phyloP scores from a whole-genome alignment of 1,140 invertebrate species.

The Formica exsecta region DNA sequence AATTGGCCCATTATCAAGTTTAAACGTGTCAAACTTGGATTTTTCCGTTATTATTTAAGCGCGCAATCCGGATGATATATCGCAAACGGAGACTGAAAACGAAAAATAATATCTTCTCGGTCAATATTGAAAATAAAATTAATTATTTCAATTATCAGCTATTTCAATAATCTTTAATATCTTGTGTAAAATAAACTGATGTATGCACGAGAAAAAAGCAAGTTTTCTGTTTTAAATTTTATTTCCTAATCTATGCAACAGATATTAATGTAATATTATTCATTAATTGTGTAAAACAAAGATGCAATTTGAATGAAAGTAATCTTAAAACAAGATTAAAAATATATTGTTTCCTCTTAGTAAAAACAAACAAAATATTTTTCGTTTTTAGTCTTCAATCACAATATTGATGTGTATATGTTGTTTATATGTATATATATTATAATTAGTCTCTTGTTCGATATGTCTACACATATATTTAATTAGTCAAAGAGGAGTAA shows the following conservation, averaged over 20 bases:
- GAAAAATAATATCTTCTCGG: background rate
- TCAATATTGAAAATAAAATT: conserved; percentile 13
- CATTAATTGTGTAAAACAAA: background rate
- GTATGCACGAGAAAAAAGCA: background rate
- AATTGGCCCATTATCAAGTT: conserved; percentile 10
- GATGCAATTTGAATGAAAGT: background rate
- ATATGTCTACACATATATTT: conserved; percentile 78
- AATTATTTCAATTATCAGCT: background rate
- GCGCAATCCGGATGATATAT: conserved; percentile 38
- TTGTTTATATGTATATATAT: conserved; percentile 85
- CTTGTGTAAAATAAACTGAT: background rate
- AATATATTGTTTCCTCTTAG: background rate
- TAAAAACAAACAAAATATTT: background rate
- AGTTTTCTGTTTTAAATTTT: background rate
- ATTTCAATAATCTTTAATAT: background rate
- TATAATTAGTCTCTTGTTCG: conserved; percentile 82
- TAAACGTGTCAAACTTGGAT: background rate
- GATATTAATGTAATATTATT: conserved; percentile 13
- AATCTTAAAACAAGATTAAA: background rate
- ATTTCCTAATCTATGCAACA: background rate
- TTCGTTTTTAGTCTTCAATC: conserved; percentile 46
- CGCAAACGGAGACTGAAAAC: conserved; percentile 35
- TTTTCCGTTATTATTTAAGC: conserved; percentile 31
- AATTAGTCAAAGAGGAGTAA: conserved; percentile 68
- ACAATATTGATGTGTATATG: conserved; percentile 83